phyloP scores from a whole-genome alignment of 2,797 vertebrate species.

The Sibirionetta formosa region DNA sequence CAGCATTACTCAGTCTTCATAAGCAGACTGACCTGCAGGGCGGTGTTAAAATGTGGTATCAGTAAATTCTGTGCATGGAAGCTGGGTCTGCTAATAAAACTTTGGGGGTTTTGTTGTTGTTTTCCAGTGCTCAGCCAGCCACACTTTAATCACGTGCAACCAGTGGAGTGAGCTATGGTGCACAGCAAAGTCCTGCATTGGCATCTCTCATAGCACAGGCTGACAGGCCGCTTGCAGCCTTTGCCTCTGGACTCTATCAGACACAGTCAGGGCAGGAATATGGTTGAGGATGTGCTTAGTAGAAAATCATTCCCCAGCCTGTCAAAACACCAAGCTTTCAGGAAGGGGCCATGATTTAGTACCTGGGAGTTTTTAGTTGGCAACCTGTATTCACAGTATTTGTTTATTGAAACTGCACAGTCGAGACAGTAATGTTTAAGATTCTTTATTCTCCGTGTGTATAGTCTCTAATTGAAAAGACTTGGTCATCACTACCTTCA shows the following conservation, averaged over 20 bases:
- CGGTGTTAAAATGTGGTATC: background rate
- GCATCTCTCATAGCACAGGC: slow-evolving; percentile 82
- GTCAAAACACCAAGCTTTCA: slow-evolving; percentile 80
- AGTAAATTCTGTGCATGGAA: background rate
- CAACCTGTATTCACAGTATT: background rate
- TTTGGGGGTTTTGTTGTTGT: background rate
- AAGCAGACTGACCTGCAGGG: background rate
- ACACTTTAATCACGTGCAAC: slow-evolving; percentile 81
- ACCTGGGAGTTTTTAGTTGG: background rate
- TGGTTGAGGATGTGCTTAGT: slow-evolving; percentile 58
- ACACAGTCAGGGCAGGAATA: slow-evolving; percentile 79
- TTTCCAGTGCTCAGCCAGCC: slow-evolving; percentile 80
- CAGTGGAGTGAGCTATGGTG: slow-evolving; percentile 75
- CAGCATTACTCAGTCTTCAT: background rate
- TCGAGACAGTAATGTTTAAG: background rate
- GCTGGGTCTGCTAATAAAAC: background rate
- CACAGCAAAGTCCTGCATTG: slow-evolving; percentile 77
- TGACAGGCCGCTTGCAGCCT: slow-evolving; percentile 67
- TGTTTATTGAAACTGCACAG: background rate
- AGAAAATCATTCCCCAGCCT: slow-evolving; percentile 20
- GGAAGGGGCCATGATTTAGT: slow-evolving; percentile 60
- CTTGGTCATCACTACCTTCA: background rate
- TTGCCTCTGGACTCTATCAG: slow-evolving; percentile 79
- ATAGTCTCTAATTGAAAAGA: background rate
- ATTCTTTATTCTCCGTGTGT: background rate